Evolutionary conservation across 2,888 invertebrate genomes (phyloP), one percentile per base, ranked within the genome.

Genomic region (Iselma pallidipennis): DNA sequence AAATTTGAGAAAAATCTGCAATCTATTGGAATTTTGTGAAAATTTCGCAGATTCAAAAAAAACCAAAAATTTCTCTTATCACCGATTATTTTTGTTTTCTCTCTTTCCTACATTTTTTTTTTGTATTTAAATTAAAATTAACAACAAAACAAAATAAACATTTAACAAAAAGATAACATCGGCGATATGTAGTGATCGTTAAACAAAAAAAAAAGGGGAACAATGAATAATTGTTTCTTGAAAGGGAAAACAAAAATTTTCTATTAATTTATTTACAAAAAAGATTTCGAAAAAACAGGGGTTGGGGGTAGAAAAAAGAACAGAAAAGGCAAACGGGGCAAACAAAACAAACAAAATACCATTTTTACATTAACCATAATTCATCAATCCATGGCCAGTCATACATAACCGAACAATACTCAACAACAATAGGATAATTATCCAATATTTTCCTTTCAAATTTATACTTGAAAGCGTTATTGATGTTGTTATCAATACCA

Each of bases 101-200:
- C 37, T 57, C n/a, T n/a, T n/a, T n/a, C n/a, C n/a, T 45, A 50
- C 58, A 61, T 59, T 57, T 66, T 54, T 53, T 60, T 57, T 50
- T 55, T 55, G 12, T 49, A 49, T 56, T 57, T 53, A 57, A 63
- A 57, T 55, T 59, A 52, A 58, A 66, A 61, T 61, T 57, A 59
- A 59, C 54, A 59, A 55, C 55, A 31, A 59, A 59, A 59, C 54
- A 52, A 59, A 58, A 49, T 7, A 50, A 28, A 29, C 16, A 50
- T 25, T 19, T 19, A 55, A 55, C 54, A 54, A 33, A 33, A 37
- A 51, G 16, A 57, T 48, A 50, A 51, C 45, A 52, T 21, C 45
- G 48, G 31, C 49, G 59, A 37, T 31, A 55, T 16, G 33, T 58
- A 29, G 42, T 45, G 1, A 21, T 4, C 2, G 2, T 45, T 45